Evolutionary conservation across 2,888 invertebrate species (phyloP).

Genomic region (Eulithis testata): DNA sequence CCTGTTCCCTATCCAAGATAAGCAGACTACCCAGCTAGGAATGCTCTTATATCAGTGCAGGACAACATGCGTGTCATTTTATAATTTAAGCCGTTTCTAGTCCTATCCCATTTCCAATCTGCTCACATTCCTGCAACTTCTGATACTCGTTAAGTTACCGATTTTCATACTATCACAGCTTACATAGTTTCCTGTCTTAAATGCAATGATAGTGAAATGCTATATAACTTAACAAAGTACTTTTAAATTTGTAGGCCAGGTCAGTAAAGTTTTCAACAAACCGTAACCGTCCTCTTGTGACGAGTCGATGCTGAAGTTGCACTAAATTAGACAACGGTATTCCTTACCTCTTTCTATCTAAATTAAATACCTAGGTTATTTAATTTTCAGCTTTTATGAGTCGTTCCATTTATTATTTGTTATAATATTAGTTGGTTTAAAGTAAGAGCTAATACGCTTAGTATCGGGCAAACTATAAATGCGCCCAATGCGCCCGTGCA

Average conservation of each 20-base stretch:
- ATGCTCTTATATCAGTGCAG: neutral
- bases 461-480: constrained; percentile 42
- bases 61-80: neutral
- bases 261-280: neutral
- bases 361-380: too few relatives aligned
- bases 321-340: neutral
- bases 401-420: too few relatives aligned
- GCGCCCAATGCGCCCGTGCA: constrained; percentile 51
- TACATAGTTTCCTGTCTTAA: too few relatives aligned
- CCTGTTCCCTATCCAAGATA: constrained; percentile 47
- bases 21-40: constrained; percentile 29
- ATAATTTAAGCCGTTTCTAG: too few relatives aligned
- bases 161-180: too few relatives aligned
- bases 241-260: neutral
- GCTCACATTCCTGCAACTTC: neutral
- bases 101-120: too few relatives aligned
- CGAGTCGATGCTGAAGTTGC: neutral
- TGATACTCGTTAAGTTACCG: too few relatives aligned
- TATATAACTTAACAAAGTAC: too few relatives aligned
- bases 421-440: too few relatives aligned
- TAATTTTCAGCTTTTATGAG: too few relatives aligned
- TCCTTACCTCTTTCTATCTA: too few relatives aligned
- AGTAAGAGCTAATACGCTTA: constrained; percentile 15
- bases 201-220: too few relatives aligned
- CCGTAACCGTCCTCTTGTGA: neutral